phyloP scores from a whole-genome alignment of 2,888 invertebrate species.

The Diloba caeruleocephala region DNA sequence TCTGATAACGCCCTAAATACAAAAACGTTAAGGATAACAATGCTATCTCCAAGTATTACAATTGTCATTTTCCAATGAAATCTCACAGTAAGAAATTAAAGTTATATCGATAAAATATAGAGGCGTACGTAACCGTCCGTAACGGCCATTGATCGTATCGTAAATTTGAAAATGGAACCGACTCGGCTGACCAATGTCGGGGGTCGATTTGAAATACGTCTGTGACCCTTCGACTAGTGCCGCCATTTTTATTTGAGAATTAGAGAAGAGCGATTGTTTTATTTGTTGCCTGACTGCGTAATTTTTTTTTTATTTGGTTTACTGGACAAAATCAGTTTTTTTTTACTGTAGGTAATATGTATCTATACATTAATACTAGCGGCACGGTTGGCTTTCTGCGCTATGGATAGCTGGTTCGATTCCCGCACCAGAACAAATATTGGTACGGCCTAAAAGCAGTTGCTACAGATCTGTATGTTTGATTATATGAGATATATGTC shows the following conservation, averaged over 20 bases:
- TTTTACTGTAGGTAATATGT: not conserved
- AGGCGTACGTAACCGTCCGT: slow-evolving; percentile 50
- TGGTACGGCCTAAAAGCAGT: too few relatives aligned
- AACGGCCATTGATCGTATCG: slow-evolving; percentile 61
- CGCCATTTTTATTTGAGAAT: slow-evolving; percentile 46
- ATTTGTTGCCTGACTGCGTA: slow-evolving; percentile 17
- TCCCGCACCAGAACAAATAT: too few relatives aligned
- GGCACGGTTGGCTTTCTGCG: too few relatives aligned
- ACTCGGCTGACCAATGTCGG: slow-evolving; percentile 58
- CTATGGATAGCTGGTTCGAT: too few relatives aligned
- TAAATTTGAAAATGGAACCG: slow-evolving; percentile 72
- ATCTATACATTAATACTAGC: too few relatives aligned
- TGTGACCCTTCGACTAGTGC: slow-evolving; percentile 24
- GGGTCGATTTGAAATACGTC: slow-evolving; percentile 50
- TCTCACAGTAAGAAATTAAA: slow-evolving; percentile 46
- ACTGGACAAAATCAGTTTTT: not conserved
- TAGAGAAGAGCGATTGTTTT: slow-evolving; percentile 23
- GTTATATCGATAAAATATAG: slow-evolving; percentile 55
- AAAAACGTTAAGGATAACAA: slow-evolving; percentile 2
- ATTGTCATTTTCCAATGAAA: slow-evolving; percentile 25
- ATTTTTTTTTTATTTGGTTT: slow-evolving; percentile 1
- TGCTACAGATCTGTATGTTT: too few relatives aligned
- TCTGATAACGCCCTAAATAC: not conserved
- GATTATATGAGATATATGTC: too few relatives aligned
- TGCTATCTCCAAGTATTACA: slow-evolving; percentile 6